These are phyloP conservation scores for Ophion slaviceki DNA, from an alignment of 2,888 invertebrate genomes.

Conservation along the genomic window DNA sequence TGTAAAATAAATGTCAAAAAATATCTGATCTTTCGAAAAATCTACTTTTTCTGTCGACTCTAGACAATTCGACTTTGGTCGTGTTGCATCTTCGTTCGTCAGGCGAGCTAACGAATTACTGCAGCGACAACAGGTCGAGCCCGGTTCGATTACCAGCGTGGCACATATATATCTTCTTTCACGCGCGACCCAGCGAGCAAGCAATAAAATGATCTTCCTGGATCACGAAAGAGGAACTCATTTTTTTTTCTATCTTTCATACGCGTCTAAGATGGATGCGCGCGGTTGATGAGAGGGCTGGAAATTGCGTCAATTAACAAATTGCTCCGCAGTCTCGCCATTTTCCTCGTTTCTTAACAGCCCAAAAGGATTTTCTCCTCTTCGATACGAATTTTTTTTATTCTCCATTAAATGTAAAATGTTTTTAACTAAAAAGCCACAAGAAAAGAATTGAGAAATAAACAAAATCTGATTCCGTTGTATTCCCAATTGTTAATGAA, in stretches of 20 bases:
- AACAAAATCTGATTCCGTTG: too few species aligned
- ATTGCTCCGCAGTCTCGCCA: not conserved
- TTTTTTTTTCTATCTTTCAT: not conserved
- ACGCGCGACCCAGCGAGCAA: not conserved
- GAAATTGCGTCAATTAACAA: constrained; percentile 3
- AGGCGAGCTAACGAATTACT: constrained; percentile 26
- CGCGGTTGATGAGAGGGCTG: constrained; percentile 12
- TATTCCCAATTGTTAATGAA: too few species aligned
- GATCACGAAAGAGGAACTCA: constrained; percentile 2
- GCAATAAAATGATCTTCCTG: constrained; percentile 12
- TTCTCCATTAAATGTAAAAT: too few species aligned
- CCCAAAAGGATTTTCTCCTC: not conserved
- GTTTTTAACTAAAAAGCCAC: too few species aligned
- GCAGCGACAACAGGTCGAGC: constrained; percentile 21
- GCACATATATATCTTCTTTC: constrained; percentile 42
- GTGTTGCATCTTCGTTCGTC: not conserved
- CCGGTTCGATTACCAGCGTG: constrained; percentile 37
- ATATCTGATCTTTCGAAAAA: constrained; percentile 1
- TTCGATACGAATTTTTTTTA: not conserved
- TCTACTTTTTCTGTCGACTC: not conserved
- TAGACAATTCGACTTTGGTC: not conserved
- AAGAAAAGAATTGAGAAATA: too few species aligned
- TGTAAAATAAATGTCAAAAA: not conserved
- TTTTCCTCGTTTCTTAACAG: constrained; percentile 7
- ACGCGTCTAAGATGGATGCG: constrained; percentile 1